Evolutionary conservation across 30 jellyfish, hydroid and myxozoan species (phyloP).

Genomic region (Rhopilema esculentum): DNA sequence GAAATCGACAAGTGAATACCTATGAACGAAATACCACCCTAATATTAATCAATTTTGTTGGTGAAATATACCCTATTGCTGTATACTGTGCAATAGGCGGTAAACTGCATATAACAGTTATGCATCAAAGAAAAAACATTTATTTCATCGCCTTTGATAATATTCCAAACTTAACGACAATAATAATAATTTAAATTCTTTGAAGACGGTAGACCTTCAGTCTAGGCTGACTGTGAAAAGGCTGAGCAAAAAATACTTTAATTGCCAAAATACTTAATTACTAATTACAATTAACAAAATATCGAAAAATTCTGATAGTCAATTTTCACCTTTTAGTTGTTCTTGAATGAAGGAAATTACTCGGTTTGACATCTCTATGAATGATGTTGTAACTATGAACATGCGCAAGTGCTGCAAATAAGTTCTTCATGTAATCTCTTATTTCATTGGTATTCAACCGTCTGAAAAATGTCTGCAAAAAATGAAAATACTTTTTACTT

Average conservation of each 20-base stretch:
- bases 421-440: constrained; percentile 85
- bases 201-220: too few species aligned
- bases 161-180: too few species aligned
- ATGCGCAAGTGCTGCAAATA: constrained; percentile 84
- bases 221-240: too few species aligned
- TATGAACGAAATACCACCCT: not conserved
- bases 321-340: constrained; percentile 66
- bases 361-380: constrained; percentile 99
- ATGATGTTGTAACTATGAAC: constrained; percentile 87
- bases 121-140: too few species aligned
- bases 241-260: too few species aligned
- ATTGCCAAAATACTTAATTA: too few species aligned
- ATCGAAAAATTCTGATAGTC: not conserved
- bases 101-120: too few species aligned
- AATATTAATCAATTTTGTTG: not conserved
- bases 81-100: too few species aligned
- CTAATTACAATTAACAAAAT: too few species aligned
- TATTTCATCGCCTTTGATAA: too few species aligned
- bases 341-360: constrained; percentile 86
- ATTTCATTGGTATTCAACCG: constrained; percentile 78
- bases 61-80: too few species aligned
- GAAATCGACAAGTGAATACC: constrained; percentile 94
- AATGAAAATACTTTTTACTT: not conserved
- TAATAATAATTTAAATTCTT: too few species aligned
- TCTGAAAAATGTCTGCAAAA: constrained; percentile 81